Conservation (phyloP, 1,140 invertebrate species). For the Pygmarrhopalites habei region DNA sequence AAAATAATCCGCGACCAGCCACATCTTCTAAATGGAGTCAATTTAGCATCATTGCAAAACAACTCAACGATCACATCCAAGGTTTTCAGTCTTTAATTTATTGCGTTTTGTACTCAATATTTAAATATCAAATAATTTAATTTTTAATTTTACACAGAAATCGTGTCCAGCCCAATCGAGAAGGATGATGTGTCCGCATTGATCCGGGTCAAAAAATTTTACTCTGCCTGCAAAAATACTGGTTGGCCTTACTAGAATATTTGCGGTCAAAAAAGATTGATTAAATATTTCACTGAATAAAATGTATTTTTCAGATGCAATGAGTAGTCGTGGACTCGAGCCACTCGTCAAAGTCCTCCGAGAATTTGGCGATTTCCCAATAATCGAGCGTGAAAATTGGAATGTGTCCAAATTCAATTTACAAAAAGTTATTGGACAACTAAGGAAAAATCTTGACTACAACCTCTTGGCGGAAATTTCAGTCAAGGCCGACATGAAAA, state of each 20-base stretch:
- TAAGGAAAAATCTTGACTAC: not conserved
- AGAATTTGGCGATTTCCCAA: not conserved
- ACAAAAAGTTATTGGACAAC: not conserved
- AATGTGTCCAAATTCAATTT: not conserved
- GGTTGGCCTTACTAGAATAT: not conserved
- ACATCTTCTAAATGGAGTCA: conserved; percentile 29
- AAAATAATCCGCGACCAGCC: conserved; percentile 37
- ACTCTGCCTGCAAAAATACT: not conserved
- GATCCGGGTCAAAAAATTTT: not conserved
- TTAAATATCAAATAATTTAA: not conserved
- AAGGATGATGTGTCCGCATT: not conserved
- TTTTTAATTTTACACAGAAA: not conserved
- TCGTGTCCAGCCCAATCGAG: not conserved
- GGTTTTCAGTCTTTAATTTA: not conserved
- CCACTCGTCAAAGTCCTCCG: not conserved
- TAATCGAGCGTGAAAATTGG: not conserved
- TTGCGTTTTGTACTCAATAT: not conserved
- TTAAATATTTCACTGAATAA: not conserved
- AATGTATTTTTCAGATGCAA: not conserved
- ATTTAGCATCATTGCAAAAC: not conserved
- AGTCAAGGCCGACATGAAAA: not conserved
- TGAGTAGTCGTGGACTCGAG: not conserved
- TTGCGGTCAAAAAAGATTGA: not conserved
- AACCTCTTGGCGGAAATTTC: not conserved
- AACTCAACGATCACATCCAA: not conserved